Evolutionary conservation across 1,140 invertebrate species (phyloP).

Genomic region (Dufourea novaeangliae): DNA sequence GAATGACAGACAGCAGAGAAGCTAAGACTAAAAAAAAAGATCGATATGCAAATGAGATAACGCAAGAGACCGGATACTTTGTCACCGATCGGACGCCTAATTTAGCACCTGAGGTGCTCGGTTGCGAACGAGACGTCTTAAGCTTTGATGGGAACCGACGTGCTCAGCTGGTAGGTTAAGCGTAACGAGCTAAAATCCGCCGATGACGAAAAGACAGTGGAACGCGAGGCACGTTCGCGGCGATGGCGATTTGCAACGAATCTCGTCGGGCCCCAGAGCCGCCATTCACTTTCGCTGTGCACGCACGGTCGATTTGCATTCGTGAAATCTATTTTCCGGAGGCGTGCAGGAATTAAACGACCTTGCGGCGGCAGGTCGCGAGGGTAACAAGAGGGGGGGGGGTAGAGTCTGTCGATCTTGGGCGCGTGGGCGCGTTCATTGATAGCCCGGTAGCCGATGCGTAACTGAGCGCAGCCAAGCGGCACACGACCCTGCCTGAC

Average conservation of each 20-base stretch:
- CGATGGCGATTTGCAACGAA: neutral
- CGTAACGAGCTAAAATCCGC: neutral
- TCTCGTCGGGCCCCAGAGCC: neutral
- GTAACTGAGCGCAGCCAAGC: conserved; percentile 58
- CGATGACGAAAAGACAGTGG: conserved; percentile 15
- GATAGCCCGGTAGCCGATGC: conserved; percentile 65
- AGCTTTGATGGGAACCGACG: no score
- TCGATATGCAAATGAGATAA: no score
- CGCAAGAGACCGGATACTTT: no score
- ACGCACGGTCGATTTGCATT: conserved; percentile 47
- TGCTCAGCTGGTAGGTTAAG: neutral
- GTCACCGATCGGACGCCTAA: no score
- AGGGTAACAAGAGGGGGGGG: conserved; percentile 10
- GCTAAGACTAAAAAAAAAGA: no score
- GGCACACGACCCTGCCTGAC: conserved; percentile 32
- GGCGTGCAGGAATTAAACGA: conserved; percentile 63
- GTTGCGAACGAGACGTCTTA: no score
- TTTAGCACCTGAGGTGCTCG: no score
- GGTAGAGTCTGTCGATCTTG: conserved; percentile 60
- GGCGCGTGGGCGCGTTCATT: conserved; percentile 69
- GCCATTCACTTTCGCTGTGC: conserved; percentile 43
- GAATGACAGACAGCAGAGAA: no score
- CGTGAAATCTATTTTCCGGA: conserved; percentile 61
- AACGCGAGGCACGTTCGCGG: neutral
- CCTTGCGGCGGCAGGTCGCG: conserved; percentile 55